Conservation (phyloP, 1,140 invertebrate genomes). For the Acromyrmex charruanus region DNA sequence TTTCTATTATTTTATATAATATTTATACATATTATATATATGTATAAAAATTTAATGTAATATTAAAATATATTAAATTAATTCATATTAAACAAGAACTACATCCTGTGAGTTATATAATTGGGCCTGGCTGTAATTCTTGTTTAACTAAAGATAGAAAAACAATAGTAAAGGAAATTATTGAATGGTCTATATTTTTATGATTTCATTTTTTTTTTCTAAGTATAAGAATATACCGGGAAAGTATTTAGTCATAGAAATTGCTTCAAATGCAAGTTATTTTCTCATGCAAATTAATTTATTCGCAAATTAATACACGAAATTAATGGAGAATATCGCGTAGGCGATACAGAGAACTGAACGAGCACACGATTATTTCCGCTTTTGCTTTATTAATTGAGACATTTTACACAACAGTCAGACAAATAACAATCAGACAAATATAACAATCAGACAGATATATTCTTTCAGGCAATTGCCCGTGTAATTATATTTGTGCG, state of each 20-base stretch:
- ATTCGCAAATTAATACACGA: slow-evolving; percentile 31
- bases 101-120: not conserved
- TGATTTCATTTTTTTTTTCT: slow-evolving; percentile 5
- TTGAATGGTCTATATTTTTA: not conserved
- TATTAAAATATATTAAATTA: slow-evolving; percentile 8
- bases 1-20: slow-evolving; percentile 13
- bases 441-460: slow-evolving; percentile 82
- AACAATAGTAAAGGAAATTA: not conserved
- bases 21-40: slow-evolving; percentile 4
- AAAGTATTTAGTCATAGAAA: slow-evolving; percentile 16
- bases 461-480: slow-evolving; percentile 75
- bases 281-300: slow-evolving; percentile 32
- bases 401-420: slow-evolving; percentile 83
- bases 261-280: slow-evolving; percentile 2
- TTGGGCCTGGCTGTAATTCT: not conserved
- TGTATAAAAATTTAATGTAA: not conserved
- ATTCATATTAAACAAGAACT: not conserved
- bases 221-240: slow-evolving; percentile 11
- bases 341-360: not conserved
- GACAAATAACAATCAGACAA: slow-evolving; percentile 84
- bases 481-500: slow-evolving; percentile 68
- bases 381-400: slow-evolving; percentile 80
- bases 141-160: slow-evolving; percentile 11
- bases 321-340: slow-evolving; percentile 17
- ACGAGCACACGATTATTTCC: slow-evolving; percentile 47